These are phyloP conservation scores for Drosophila mimica DNA, from an alignment of 2,888 invertebrate genomes.

Conservation along the genomic window DNA sequence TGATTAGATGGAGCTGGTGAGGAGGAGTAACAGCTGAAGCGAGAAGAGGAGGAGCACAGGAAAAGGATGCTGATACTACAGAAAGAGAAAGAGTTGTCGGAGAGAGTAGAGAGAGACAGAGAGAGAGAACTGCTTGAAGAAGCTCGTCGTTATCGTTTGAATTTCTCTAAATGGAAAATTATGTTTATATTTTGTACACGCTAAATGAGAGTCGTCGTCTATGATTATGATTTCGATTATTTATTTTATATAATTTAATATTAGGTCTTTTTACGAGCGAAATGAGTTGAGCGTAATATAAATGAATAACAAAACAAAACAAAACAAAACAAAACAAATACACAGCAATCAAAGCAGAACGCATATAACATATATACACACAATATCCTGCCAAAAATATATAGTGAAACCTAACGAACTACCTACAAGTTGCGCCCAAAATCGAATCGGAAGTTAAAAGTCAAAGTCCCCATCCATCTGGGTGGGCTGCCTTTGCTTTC, in stretches of 20 bases:
- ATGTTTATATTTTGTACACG: slow-evolving; percentile 59
- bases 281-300: slow-evolving; percentile 59
- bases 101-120: slow-evolving; percentile 9
- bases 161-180: slow-evolving; percentile 56
- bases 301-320: slow-evolving; percentile 36
- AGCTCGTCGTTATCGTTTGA: slow-evolving; percentile 67
- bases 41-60: slow-evolving; percentile 19
- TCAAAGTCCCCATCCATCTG: slow-evolving; percentile 2
- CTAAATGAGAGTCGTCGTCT: slow-evolving; percentile 53
- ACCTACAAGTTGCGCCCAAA: slow-evolving; percentile 68
- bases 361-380: slow-evolving; percentile 50
- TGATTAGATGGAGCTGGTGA: slow-evolving; percentile 45
- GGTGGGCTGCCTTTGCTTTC: slow-evolving; percentile 3
- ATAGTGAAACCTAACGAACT: slow-evolving; percentile 67
- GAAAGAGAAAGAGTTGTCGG: slow-evolving; percentile 1
- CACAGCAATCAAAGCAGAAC: slow-evolving; percentile 38
- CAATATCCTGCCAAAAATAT: slow-evolving; percentile 75
- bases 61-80: slow-evolving; percentile 5
- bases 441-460: slow-evolving; percentile 32
- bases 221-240: slow-evolving; percentile 77
- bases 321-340: slow-evolving; percentile 13
- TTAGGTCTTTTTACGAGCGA: slow-evolving; percentile 72
- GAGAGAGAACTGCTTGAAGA: slow-evolving; percentile 44
- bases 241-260: slow-evolving; percentile 79
- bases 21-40: not conserved